Evolutionary conservation across 2,888 invertebrate species (phyloP), one percentile per base, ranked within the genome.

Genomic region (Agonopterix heracliana): DNA sequence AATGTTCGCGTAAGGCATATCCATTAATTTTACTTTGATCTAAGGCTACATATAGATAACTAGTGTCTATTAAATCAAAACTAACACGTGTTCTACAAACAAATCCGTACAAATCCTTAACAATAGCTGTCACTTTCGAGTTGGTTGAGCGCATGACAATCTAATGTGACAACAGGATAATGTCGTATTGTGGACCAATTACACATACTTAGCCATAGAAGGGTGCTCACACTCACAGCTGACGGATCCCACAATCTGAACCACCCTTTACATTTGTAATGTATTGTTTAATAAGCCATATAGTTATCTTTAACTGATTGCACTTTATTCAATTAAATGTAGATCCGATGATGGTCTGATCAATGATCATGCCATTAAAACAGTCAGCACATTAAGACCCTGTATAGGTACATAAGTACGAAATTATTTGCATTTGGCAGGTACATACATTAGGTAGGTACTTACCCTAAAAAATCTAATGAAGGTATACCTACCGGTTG

Each of bases 111-210:
- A 41, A 41, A 35, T 41, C 47, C 35, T 2, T 17, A 26, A 26
- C 17, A 17, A 13, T 47, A 56, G 61, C 63, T 63, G 61, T 73
- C 66, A 68, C 66, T 76, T 78, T 75, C 68, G 59, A 70, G 64
- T 76, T 71, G 72, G 80, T 78, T 74, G 70, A 73, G 73, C 78
- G 79, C 63, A 72, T 77, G 77, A 82, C 72, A 69, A 82, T 80
- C 68, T 64, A 73, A 81, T 73, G 69, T 78, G 83, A 84, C 84
- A 84, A 79, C 76, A 60, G 72, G 76, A 81, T 81, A 75, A 80
- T 71, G 64, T 68, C 60, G 26, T 68, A 74, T 78, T 81, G 77
- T 77, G 61, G 62, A 55, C 63, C 81, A 79, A 82, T 81, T 80
- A 78, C 73, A 66, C 64, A 60, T 62, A 58, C 55, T 57, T 52